phyloP scores from a whole-genome alignment of 2,113 vertebrate species.

The Grus americana region DNA sequence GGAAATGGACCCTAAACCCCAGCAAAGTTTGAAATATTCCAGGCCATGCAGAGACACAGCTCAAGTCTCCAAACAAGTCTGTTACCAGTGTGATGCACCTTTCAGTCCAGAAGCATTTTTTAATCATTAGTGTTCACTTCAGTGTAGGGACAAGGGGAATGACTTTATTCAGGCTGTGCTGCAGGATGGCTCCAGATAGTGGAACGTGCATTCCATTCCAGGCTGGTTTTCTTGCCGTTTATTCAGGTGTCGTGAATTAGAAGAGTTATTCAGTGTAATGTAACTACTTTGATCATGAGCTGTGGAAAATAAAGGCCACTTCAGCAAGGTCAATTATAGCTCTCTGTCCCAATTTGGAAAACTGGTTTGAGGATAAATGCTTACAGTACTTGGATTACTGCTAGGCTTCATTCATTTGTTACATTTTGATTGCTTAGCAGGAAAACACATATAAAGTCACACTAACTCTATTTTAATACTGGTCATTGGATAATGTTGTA shows the following conservation, averaged over 20 bases:
- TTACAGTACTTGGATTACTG: not conserved
- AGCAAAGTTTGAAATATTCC: not conserved
- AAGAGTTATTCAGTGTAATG: not conserved
- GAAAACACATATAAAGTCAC: not conserved
- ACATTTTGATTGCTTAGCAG: not conserved
- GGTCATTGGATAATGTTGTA: not conserved
- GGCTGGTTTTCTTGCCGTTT: not conserved
- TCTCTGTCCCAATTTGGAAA: not conserved
- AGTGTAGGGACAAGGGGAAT: not conserved
- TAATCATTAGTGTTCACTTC: not conserved
- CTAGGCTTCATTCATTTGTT: not conserved
- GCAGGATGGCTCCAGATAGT: not conserved
- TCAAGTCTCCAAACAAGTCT: not conserved
- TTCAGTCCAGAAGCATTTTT: not conserved
- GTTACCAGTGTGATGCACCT: not conserved
- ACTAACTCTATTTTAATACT: not conserved
- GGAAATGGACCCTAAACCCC: not conserved
- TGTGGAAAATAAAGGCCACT: constrained; percentile 16
- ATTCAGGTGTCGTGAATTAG: not conserved
- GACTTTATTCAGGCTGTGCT: not conserved
- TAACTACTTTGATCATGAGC: constrained; percentile 7
- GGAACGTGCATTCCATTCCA: not conserved
- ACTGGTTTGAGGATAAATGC: not conserved
- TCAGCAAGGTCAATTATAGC: not conserved
- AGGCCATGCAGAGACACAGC: not conserved